Percentiles rank a stretch among this genome's conserved stretches.
phyloP scores from a whole-genome alignment of 1,140 invertebrate genomes.

The Drosophila sp. region DNA sequence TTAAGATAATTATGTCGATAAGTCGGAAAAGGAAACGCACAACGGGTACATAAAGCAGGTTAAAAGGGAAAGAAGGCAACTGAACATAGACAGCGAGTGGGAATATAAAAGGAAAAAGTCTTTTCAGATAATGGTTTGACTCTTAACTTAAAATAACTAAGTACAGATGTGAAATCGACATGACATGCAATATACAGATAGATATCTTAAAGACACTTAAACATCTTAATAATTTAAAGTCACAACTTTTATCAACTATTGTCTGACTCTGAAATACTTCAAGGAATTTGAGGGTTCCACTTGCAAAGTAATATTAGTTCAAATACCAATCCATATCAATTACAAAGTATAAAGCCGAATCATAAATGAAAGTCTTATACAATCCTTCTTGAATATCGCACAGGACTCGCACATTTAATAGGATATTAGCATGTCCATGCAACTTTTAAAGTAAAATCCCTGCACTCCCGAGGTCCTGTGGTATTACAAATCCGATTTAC shows the following conservation, averaged over 20 bases:
- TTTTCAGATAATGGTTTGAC: neutral
- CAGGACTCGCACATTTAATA: neutral
- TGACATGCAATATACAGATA: neutral
- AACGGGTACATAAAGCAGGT: slow-evolving; percentile 53
- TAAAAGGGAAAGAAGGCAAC: neutral
- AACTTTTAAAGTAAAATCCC: slow-evolving; percentile 5
- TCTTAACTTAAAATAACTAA: neutral
- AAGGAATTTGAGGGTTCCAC: too few relatives aligned
- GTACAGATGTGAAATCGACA: neutral
- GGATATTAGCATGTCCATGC: neutral
- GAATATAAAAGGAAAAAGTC: neutral
- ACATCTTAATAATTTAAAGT: too few relatives aligned
- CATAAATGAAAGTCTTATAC: too few relatives aligned
- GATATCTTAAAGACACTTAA: too few relatives aligned
- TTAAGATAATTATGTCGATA: slow-evolving; percentile 82
- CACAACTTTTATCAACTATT: too few relatives aligned
- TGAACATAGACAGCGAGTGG: neutral
- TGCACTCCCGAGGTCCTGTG: neutral
- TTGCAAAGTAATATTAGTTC: too few relatives aligned
- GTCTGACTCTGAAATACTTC: too few relatives aligned
- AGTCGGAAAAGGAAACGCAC: slow-evolving; percentile 73
- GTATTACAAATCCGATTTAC: slow-evolving; percentile 39
- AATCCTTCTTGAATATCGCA: too few relatives aligned
- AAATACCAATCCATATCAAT: too few relatives aligned
- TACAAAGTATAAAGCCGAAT: too few relatives aligned